A percentile compares a stretch with the other conserved stretches of the same genome.
phyloP scores from a whole-genome alignment of 2,888 invertebrate genomes.

The Pseudococcus jackbeardsleyi region DNA sequence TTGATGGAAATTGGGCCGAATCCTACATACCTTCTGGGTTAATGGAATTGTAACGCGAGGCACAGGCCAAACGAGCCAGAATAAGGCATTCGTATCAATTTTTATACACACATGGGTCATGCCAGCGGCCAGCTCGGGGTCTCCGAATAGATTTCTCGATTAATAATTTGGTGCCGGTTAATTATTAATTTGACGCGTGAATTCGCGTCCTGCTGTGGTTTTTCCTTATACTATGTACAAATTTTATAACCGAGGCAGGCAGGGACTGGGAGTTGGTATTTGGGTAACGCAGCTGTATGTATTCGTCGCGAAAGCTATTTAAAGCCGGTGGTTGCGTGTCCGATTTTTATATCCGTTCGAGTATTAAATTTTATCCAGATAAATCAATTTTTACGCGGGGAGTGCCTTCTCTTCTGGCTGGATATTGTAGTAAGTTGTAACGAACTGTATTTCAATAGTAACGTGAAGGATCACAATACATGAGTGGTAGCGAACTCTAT shows the following conservation, averaged over 20 bases:
- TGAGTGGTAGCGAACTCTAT: too few relatives aligned
- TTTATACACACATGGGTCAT: background rate
- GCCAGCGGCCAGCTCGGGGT: background rate
- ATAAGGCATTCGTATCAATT: background rate
- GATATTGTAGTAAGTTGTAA: too few relatives aligned
- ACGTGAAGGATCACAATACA: too few relatives aligned
- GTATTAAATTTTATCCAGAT: conserved; percentile 4
- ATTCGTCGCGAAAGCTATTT: background rate
- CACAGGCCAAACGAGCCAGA: background rate
- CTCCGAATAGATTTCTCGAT: background rate
- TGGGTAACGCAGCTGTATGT: background rate
- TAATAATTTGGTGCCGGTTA: background rate
- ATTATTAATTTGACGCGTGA: conserved; percentile 22
- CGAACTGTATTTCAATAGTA: too few relatives aligned
- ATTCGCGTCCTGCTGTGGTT: background rate
- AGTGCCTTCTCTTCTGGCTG: background rate
- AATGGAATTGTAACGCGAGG: background rate
- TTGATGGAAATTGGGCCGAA: background rate
- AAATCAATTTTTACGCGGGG: background rate
- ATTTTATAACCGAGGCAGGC: background rate
- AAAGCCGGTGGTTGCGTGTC: background rate
- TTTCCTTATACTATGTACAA: background rate
- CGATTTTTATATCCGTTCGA: conserved; percentile 24
- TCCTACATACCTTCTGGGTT: background rate
- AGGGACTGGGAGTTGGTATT: too few relatives aligned